Evolutionary conservation across 2,113 vertebrate species (phyloP).

Genomic region (Crypturellus undulatus): DNA sequence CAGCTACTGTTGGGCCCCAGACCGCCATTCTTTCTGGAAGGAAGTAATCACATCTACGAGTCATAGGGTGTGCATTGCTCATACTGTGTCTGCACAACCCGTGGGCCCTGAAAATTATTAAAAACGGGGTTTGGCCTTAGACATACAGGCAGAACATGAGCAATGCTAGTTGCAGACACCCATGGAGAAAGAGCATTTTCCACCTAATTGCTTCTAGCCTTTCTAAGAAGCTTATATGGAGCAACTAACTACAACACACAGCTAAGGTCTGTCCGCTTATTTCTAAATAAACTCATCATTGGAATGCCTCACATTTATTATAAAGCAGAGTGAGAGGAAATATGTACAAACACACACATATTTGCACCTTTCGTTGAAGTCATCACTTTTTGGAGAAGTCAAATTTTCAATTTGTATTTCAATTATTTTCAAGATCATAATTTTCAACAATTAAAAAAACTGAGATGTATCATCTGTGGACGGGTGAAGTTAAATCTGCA

Average conservation of each 20-base stretch:
- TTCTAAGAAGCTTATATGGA: neutral
- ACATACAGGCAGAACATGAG: fast-evolving
- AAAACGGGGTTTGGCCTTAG: neutral
- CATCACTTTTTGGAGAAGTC: neutral
- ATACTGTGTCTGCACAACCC: neutral
- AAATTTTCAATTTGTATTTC: neutral
- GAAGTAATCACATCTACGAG: neutral
- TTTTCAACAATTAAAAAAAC: neutral
- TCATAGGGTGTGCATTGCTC: fast-evolving
- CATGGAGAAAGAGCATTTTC: fast-evolving
- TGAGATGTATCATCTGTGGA: neutral
- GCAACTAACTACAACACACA: neutral
- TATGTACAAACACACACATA: neutral
- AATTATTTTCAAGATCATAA: neutral
- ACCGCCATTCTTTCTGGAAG: neutral
- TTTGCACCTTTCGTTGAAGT: neutral
- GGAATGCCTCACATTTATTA: neutral
- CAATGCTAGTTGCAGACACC: neutral
- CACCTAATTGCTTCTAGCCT: neutral
- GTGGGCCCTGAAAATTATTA: neutral
- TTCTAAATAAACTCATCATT: neutral
- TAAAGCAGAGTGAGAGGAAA: neutral
- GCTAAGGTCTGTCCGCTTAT: neutral
- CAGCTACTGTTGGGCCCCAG: neutral
- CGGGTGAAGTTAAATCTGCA: neutral